These are phyloP conservation scores for Netelia inedita DNA, from an alignment of 2,888 invertebrate genomes.

Conservation along the genomic window DNA sequence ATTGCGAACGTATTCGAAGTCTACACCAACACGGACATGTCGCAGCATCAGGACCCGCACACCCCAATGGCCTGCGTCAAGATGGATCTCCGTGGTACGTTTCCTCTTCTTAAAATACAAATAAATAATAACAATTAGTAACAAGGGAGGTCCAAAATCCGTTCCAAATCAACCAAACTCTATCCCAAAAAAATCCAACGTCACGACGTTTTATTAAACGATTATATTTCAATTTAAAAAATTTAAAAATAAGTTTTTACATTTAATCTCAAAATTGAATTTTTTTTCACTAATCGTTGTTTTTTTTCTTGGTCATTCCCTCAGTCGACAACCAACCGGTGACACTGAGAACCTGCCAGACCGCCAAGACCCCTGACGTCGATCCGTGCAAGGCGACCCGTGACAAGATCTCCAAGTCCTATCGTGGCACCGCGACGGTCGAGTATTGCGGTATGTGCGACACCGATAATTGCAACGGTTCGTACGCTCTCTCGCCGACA, in stretches of 20 bases:
- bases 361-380: slow-evolving; percentile 75
- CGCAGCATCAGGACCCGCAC: slow-evolving; percentile 8
- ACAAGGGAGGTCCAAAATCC: no score
- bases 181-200: no score
- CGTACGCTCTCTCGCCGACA: slow-evolving; percentile 68
- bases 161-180: no score
- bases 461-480: slow-evolving; percentile 78
- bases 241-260: no score
- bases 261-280: neutral
- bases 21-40: slow-evolving; percentile 53
- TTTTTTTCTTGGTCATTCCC: neutral
- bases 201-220: no score
- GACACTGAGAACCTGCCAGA: slow-evolving; percentile 78
- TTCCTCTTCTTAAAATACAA: neutral
- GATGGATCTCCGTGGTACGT: slow-evolving; percentile 75
- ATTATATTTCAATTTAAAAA: no score
- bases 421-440: slow-evolving; percentile 53
- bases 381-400: slow-evolving; percentile 77
- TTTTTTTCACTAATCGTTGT: slow-evolving; percentile 1
- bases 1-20: slow-evolving; percentile 75
- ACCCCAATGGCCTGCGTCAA: slow-evolving; percentile 77
- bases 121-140: neutral
- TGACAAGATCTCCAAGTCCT: slow-evolving; percentile 55
- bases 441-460: slow-evolving; percentile 77
- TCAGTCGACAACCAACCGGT: slow-evolving; percentile 71